These are phyloP conservation scores for Bergia puertoricense DNA, from an alignment of 92 coral and sea anemone species.

Conservation along the genomic window DNA sequence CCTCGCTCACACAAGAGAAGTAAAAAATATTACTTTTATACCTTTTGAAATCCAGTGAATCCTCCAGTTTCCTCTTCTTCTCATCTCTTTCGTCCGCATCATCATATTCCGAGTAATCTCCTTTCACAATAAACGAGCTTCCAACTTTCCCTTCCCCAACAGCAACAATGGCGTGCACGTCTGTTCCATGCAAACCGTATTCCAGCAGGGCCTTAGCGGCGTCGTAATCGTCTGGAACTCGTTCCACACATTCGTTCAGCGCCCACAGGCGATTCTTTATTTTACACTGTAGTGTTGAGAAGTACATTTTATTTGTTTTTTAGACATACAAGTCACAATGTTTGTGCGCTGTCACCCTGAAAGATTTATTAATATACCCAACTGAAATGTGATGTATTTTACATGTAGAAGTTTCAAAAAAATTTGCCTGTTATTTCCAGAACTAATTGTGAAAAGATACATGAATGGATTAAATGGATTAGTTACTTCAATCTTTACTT, in stretches of 20 bases:
- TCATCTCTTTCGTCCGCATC: conserved; percentile 55
- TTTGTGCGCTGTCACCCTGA: too few species aligned
- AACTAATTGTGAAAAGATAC: too few species aligned
- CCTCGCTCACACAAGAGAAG: too few species aligned
- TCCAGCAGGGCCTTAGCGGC: conserved; percentile 86
- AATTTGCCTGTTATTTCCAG: too few species aligned
- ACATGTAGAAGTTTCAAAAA: too few species aligned
- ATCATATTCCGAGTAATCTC: conserved; percentile 51
- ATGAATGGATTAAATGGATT: too few species aligned
- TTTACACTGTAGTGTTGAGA: conserved; percentile 66
- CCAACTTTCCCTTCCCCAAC: conserved; percentile 68
- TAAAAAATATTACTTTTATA: background rate
- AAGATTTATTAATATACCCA: too few species aligned
- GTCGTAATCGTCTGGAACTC: conserved; percentile 91
- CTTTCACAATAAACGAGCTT: conserved; percentile 69
- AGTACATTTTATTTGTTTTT: background rate
- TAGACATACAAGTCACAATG: background rate
- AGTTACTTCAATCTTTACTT: too few species aligned
- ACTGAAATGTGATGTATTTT: too few species aligned
- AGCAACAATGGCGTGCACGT: conserved; percentile 69
- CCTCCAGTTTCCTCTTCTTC: conserved; percentile 61
- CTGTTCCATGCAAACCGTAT: conserved; percentile 95
- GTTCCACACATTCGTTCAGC: conserved; percentile 93
- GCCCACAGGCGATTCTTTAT: conserved; percentile 98
- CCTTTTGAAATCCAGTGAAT: conserved; percentile 78